These are phyloP conservation scores for Aldabrachelys gigantea DNA, from an alignment of 2,113 vertebrate species.

Conservation along the genomic window DNA sequence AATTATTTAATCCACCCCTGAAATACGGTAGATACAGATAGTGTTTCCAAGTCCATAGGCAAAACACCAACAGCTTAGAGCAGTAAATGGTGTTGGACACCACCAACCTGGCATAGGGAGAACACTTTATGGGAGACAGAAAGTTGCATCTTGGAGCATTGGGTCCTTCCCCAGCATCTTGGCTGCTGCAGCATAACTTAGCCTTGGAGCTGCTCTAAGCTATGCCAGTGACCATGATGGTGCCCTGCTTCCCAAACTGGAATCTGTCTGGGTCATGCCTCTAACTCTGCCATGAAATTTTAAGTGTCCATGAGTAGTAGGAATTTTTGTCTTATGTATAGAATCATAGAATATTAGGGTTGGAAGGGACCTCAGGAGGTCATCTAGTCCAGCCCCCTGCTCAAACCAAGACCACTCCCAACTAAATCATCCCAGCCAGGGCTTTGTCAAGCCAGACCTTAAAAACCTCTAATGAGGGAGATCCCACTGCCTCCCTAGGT, in stretches of 20 bases:
- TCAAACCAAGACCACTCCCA: no score
- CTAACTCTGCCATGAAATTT: background rate
- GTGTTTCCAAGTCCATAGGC: no score
- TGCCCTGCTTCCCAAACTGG: background rate
- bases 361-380: no score
- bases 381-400: no score
- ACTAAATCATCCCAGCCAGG: no score
- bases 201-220: background rate
- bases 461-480: no score
- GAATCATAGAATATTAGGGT: no score
- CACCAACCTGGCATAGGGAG: background rate
- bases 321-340: background rate
- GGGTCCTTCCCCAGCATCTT: background rate
- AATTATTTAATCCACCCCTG: background rate
- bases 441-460: no score
- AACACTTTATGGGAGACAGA: background rate
- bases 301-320: background rate
- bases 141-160: background rate
- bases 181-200: background rate
- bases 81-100: background rate
- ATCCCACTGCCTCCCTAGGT: no score
- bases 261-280: background rate
- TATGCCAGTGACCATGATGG: background rate
- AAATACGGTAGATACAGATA: background rate
- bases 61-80: background rate